Base-by-base conservation (phyloP, 1,140 invertebrate genomes). In the Oreohelix idahoensis region DNA sequence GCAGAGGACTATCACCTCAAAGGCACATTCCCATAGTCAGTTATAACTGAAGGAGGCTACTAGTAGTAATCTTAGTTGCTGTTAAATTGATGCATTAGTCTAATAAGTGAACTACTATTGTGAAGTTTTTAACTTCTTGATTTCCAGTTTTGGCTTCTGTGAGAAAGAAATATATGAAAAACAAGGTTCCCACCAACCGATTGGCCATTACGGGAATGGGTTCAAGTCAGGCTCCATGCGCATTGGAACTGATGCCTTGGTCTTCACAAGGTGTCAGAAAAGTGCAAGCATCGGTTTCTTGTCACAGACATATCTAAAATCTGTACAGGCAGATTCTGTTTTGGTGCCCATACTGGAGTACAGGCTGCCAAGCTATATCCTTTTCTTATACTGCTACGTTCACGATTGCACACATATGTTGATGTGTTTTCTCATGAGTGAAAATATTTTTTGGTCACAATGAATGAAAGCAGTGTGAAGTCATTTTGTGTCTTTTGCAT, bases 181-280 rank as follows among this genome's bases (percentile, higher is more conserved):
- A 32, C 78, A 80, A 13, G 29, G 26, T 35, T 53, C 80, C 26
- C 88, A 90, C 63, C 86, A 87, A 36, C 90, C 91, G 2, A 89
- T 92, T 53, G 91, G 91, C 75, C 87, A 90, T 35, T 92, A 92
- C 88, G 91, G 91, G 15, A 92, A 92, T 79, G 91, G 91, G 0
- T 92, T 92, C 80, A 92, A 92, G 81, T 91, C 90, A 26, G 91
- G 91, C 13, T 90, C 89, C 17, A 91, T 92, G 91, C 86, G 90
- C 42, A 84, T 92, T 23, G 91, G 89, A 5, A 83, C 85, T 49
- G 90, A 91, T 86, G 90, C 88, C 0, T 66, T 92, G 29, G 91
- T 92, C 15, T 90, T 92, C 79, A 91, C 90, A 23, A 81, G 86
- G n/a, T 81, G 85, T 70, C 63, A 73, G 4, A 74, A 79, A 20